Conservation (phyloP, 2,888 invertebrate genomes). For the Hirtodrosophila duncani region DNA sequence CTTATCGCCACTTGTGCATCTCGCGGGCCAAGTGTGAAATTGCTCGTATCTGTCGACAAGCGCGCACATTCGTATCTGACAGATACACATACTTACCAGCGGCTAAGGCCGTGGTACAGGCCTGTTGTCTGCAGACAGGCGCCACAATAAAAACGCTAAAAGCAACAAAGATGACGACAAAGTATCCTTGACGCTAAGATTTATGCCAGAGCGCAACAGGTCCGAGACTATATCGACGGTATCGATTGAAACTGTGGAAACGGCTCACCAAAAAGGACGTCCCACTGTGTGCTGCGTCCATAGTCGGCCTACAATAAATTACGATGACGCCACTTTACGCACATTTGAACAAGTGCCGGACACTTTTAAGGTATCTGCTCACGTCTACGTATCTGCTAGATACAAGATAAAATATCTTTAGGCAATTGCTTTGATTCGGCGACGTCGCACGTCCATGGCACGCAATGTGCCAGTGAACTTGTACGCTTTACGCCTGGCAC, state of each 20-base stretch:
- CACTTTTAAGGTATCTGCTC: conserved; percentile 64
- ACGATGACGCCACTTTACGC: conserved; percentile 74
- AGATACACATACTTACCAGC: conserved; percentile 14
- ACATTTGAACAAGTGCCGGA: conserved; percentile 72
- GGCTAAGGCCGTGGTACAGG: conserved; percentile 10
- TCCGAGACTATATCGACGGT: neutral
- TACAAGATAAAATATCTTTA: conserved; percentile 53
- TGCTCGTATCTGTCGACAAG: conserved; percentile 75
- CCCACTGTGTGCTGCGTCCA: conserved; percentile 62
- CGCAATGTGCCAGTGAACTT: conserved; percentile 65
- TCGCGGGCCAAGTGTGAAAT: conserved; percentile 61
- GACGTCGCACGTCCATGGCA: conserved; percentile 30
- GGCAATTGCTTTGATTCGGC: conserved; percentile 60
- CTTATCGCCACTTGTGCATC: conserved; percentile 58
- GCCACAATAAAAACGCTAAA: conserved; percentile 68
- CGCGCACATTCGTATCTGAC: conserved; percentile 30
- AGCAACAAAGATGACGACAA: conserved; percentile 68
- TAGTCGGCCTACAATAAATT: conserved; percentile 68
- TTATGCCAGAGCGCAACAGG: conserved; percentile 53
- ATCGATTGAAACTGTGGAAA: conserved; percentile 45
- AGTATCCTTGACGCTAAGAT: conserved; percentile 72
- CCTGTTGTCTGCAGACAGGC: conserved; percentile 66
- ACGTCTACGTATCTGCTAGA: conserved; percentile 16
- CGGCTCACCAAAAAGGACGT: conserved; percentile 58
- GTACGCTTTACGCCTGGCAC: conserved; percentile 61